phyloP scores from a whole-genome alignment of 2,113 vertebrate genomes.

The Gavia stellata region DNA sequence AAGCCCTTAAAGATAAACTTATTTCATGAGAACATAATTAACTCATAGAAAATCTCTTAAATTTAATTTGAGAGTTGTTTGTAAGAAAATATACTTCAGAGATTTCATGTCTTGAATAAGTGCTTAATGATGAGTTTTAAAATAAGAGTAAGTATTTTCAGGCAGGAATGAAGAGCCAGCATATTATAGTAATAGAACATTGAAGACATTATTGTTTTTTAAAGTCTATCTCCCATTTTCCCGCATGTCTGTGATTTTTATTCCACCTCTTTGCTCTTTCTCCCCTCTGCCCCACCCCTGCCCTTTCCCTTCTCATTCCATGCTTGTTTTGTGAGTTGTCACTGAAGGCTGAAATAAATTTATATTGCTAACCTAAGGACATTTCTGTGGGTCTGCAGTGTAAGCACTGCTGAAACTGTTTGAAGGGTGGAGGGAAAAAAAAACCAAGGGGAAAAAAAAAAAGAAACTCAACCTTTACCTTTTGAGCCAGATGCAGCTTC shows the following conservation, averaged over 20 bases:
- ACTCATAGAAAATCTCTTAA: not conserved
- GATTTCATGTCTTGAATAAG: not conserved
- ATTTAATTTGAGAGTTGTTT: not conserved
- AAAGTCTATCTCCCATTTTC: rapidly evolving
- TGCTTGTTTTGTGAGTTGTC: not conserved
- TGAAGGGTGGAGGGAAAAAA: rapidly evolving
- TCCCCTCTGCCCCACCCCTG: rapidly evolving
- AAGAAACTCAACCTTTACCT: not conserved
- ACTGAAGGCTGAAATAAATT: not conserved
- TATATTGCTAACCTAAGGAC: not conserved
- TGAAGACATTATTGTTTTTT: not conserved
- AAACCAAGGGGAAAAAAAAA: too few species aligned
- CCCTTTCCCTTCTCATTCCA: not conserved
- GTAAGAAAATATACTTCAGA: not conserved
- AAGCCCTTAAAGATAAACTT: not conserved
- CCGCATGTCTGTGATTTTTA: not conserved
- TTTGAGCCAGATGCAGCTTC: not conserved
- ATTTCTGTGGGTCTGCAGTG: not conserved
- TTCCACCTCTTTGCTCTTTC: not conserved
- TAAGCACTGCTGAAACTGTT: not conserved
- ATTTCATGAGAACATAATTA: not conserved
- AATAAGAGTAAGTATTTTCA: not conserved
- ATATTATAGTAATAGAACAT: not conserved
- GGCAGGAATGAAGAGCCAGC: not conserved
- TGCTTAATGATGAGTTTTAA: not conserved